Conservation (phyloP, 2,797 vertebrate species). For the Molossus molossus region DNA sequence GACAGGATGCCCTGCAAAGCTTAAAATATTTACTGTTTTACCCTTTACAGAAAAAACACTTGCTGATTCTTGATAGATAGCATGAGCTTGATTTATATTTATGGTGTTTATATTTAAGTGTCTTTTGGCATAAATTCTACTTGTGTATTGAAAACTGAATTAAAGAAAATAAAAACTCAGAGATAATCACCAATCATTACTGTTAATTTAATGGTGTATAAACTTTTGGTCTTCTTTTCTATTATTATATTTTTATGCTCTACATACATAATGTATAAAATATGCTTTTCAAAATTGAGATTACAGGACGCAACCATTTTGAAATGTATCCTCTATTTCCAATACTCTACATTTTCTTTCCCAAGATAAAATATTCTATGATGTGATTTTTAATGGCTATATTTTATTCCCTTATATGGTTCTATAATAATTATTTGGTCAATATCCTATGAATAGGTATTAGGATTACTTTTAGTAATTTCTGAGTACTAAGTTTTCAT, state of each 20-base stretch:
- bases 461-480: neutral
- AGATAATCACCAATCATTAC: neutral
- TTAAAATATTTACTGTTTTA: slow-evolving; percentile 36
- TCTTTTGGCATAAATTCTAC: slow-evolving; percentile 39
- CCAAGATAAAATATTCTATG: neutral
- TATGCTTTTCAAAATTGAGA: slow-evolving; percentile 23
- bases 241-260: neutral
- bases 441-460: neutral
- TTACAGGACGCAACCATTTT: neutral
- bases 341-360: neutral
- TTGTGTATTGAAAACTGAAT: slow-evolving; percentile 48
- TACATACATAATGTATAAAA: neutral
- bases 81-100: slow-evolving; percentile 46
- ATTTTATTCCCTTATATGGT: neutral
- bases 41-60: neutral
- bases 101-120: slow-evolving; percentile 30
- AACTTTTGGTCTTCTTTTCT: neutral
- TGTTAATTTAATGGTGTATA: neutral
- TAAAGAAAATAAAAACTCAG: slow-evolving; percentile 47
- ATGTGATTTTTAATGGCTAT: slow-evolving; percentile 2
- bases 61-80: neutral
- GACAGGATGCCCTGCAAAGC: neutral
- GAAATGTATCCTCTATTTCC: neutral
- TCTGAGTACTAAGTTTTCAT: neutral
- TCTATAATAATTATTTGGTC: slow-evolving; percentile 11